phyloP scores from a whole-genome alignment of 2,113 vertebrate species.

The Plestiodon gilberti region DNA sequence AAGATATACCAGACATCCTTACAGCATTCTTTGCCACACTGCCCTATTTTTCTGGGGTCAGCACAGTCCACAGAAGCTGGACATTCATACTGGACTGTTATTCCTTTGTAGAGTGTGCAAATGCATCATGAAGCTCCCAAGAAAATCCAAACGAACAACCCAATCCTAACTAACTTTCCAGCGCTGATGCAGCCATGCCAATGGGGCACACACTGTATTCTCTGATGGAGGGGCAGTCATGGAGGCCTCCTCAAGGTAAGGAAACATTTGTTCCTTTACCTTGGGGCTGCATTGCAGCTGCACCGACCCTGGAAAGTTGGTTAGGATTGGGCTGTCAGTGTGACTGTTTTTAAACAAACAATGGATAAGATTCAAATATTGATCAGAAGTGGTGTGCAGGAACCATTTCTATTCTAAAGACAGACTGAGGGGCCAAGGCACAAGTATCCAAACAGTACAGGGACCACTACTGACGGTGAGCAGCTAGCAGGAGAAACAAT shows the following conservation, averaged over 20 bases:
- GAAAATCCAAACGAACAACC: not conserved
- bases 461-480: not conserved
- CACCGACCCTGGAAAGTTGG: too few relatives aligned
- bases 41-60: not conserved
- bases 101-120: not conserved
- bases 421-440: conserved; percentile 1
- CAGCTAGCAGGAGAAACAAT: not conserved
- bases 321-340: too few relatives aligned
- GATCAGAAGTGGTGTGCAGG: not conserved
- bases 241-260: too few relatives aligned
- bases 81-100: not conserved
- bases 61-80: not conserved
- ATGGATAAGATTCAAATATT: conserved; percentile 19
- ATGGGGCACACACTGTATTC: too few relatives aligned
- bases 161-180: too few relatives aligned
- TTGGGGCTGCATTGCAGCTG: too few relatives aligned
- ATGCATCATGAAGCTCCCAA: not conserved
- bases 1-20: conserved; percentile 22
- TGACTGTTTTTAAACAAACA: not conserved
- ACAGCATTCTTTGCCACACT: not conserved
- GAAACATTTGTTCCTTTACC: too few relatives aligned
- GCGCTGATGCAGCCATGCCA: too few relatives aligned
- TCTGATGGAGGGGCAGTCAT: too few relatives aligned
- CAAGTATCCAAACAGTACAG: not conserved
- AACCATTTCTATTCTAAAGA: conserved; percentile 24